Conservation (phyloP, 2,888 invertebrate species). For the Diplazon laetatorius region DNA sequence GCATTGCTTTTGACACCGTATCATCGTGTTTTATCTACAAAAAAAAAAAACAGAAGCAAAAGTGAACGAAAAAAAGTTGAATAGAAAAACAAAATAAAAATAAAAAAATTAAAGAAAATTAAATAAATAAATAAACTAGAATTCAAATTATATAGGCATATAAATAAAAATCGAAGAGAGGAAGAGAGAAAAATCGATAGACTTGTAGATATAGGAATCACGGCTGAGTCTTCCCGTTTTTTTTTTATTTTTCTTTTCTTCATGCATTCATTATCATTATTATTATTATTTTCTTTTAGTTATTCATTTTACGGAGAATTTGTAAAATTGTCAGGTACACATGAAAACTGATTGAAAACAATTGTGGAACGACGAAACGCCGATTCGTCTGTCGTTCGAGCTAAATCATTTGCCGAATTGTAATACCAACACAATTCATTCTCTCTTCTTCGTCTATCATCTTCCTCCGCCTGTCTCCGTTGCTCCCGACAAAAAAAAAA, state of each 20-base stretch:
- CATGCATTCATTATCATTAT: not conserved
- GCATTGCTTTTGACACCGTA: constrained; percentile 64
- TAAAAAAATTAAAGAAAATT: constrained; percentile 15
- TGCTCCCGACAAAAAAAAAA: constrained; percentile 31
- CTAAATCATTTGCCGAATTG: not conserved
- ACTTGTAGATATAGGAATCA: constrained; percentile 55
- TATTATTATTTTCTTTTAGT: constrained; percentile 41
- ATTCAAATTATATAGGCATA: constrained; percentile 67
- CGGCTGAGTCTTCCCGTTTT: constrained; percentile 57
- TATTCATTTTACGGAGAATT: too few species aligned
- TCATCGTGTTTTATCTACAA: constrained; percentile 60
- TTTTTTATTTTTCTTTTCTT: constrained; percentile 13
- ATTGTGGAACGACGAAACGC: constrained; percentile 18
- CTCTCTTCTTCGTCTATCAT: constrained; percentile 44
- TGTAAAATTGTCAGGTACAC: constrained; percentile 54
- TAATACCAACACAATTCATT: constrained; percentile 40
- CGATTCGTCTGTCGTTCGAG: constrained; percentile 39
- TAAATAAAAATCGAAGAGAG: constrained; percentile 58
- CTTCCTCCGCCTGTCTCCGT: constrained; percentile 59
- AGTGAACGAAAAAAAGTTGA: too few species aligned
- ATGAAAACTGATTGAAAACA: constrained; percentile 47
- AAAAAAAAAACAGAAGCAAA: constrained; percentile 53
- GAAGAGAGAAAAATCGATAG: constrained; percentile 57
- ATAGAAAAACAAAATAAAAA: constrained; percentile 6
- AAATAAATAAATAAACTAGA: constrained; percentile 59